phyloP scores from a whole-genome alignment of 1,140 invertebrate species.

The Habropoda laboriosa region DNA sequence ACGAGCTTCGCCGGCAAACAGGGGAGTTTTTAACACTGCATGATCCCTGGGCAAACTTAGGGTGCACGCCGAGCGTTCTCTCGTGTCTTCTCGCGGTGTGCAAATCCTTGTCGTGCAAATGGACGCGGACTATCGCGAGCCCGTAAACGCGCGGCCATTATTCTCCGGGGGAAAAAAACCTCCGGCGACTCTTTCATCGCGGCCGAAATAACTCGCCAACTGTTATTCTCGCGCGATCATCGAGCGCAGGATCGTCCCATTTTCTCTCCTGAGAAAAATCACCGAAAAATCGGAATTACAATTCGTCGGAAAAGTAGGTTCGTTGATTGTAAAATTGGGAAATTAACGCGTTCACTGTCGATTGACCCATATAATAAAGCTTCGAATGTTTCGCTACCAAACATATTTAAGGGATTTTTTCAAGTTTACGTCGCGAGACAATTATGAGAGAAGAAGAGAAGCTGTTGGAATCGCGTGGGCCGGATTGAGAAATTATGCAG shows the following conservation, averaged over 20 bases:
- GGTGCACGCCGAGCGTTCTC: constrained; percentile 55
- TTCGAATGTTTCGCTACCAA: no score
- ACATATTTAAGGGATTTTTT: no score
- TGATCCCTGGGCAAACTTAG: constrained; percentile 75
- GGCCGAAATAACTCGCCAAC: background rate
- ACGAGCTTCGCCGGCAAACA: constrained; percentile 74
- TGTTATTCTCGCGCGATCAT: background rate
- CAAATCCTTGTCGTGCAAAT: constrained; percentile 59
- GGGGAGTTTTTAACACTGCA: constrained; percentile 77
- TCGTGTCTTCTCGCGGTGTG: constrained; percentile 57
- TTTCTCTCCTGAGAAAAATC: no score
- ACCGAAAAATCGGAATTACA: no score
- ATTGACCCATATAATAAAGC: no score
- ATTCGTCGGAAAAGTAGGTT: no score
- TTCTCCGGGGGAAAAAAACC: background rate
- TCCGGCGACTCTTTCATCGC: background rate
- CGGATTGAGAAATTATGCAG: constrained; percentile 27
- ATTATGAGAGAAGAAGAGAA: no score
- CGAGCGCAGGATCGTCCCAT: no score
- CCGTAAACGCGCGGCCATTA: constrained; percentile 25
- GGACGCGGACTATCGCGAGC: constrained; percentile 39
- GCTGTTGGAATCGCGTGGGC: background rate
- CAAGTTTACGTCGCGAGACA: no score
- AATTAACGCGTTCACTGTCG: no score
- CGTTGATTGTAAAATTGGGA: no score